These are phyloP conservation scores for Globodera rostochiensis DNA, from an alignment of 1,140 invertebrate genomes.

Conservation along the genomic window DNA sequence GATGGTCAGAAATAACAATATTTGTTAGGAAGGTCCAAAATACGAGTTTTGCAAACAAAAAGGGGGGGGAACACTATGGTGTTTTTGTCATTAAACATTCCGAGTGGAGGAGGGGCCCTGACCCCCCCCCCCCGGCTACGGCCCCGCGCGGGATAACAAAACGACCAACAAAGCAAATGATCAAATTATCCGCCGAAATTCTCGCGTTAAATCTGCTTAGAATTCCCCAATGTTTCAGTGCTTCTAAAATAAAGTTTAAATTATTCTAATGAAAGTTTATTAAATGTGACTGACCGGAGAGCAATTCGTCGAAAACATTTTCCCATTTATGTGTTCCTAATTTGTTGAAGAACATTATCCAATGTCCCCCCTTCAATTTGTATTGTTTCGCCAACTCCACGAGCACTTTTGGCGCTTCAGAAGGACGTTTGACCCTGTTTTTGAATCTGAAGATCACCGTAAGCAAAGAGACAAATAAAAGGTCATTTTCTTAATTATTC, in stretches of 20 bases:
- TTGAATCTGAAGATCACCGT: constrained; percentile 18
- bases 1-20: not conserved
- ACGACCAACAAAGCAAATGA: constrained; percentile 21
- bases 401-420: not conserved
- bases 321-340: constrained; percentile 10
- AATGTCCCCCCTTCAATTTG: constrained; percentile 21
- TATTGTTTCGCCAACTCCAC: constrained; percentile 19
- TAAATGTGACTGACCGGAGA: not conserved
- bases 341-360: constrained; percentile 31
- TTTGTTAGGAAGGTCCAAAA: not conserved
- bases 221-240: constrained; percentile 21
- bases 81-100: not conserved
- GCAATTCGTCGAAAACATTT: constrained; percentile 18
- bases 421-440: not conserved
- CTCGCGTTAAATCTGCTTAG: constrained; percentile 23
- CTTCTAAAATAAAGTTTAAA: constrained; percentile 8
- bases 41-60: not conserved
- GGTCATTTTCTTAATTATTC: not conserved
- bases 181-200: constrained; percentile 19
- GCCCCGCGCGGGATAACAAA: not conserved
- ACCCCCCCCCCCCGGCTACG: no score
- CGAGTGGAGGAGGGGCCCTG: not conserved
- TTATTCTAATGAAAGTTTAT: not conserved
- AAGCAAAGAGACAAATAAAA: no score
- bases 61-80: no score